Evolutionary conservation across 2,888 invertebrate genomes (phyloP).

Genomic region (Drosophila silvestris): DNA sequence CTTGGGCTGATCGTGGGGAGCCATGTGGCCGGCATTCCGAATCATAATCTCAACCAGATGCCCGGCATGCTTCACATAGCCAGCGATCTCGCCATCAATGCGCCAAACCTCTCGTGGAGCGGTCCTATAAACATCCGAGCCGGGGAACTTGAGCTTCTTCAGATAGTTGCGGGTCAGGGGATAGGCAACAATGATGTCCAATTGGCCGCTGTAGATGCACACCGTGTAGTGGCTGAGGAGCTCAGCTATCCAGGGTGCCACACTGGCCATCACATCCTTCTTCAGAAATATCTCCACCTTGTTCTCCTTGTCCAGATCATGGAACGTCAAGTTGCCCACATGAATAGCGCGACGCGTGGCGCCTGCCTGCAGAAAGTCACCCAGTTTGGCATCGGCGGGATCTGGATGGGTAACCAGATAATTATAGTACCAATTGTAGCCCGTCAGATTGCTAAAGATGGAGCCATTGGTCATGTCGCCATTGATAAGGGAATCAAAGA

Average conservation of each 20-base stretch:
- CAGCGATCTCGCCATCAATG: constrained; percentile 89
- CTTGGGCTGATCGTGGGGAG: constrained; percentile 91
- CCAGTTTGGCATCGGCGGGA: constrained; percentile 87
- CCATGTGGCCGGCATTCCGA: constrained; percentile 93
- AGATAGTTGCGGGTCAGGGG: constrained; percentile 93
- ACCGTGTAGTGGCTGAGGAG: constrained; percentile 87
- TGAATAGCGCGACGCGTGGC: constrained; percentile 91
- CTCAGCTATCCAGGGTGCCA: constrained; percentile 90
- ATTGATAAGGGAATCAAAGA: constrained; percentile 90
- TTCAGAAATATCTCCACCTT: constrained; percentile 90
- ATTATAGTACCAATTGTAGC: constrained; percentile 83
- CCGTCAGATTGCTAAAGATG: constrained; percentile 87
- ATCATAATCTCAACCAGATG: constrained; percentile 91
- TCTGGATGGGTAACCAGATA: constrained; percentile 88
- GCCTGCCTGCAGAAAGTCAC: constrained; percentile 82
- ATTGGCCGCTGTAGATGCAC: constrained; percentile 94
- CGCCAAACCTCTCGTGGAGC: constrained; percentile 90
- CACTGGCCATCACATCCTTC: constrained; percentile 92
- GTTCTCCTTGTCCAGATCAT: constrained; percentile 85
- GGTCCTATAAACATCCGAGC: constrained; percentile 88
- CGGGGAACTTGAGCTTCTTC: constrained; percentile 89
- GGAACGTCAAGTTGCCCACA: constrained; percentile 92
- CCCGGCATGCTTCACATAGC: constrained; percentile 90
- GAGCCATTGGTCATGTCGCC: constrained; percentile 87
- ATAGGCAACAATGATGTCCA: constrained; percentile 96